Percentiles rank a stretch among this genome's conserved stretches.
phyloP scores from a whole-genome alignment of 1,140 invertebrate genomes.

The Chlorops oryzae region DNA sequence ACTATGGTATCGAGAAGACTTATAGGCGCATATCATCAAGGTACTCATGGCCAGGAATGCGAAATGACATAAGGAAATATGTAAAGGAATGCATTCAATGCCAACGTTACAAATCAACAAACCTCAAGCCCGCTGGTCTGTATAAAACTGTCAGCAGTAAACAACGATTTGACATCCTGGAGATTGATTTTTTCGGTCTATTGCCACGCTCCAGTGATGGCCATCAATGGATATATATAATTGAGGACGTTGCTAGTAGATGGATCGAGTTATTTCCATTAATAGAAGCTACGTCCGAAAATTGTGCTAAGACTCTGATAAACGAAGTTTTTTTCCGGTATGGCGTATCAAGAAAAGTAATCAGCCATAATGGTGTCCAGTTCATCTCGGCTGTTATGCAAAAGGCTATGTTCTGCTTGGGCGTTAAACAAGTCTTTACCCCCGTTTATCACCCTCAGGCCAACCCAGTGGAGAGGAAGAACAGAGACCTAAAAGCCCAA shows the following conservation, averaged over 20 bases:
- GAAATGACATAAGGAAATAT: constrained; percentile 23
- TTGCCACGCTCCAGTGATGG: constrained; percentile 14
- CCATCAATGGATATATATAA: constrained; percentile 33
- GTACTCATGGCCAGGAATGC: constrained; percentile 36
- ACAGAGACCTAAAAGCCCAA: constrained; percentile 42
- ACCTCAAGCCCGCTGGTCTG: constrained; percentile 28
- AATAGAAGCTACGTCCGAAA: constrained; percentile 29
- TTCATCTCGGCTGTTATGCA: constrained; percentile 9
- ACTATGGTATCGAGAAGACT: constrained; percentile 30
- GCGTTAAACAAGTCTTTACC: constrained; percentile 28
- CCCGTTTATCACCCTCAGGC: constrained; percentile 40
- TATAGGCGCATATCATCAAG: constrained; percentile 17
- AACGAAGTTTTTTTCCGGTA: constrained; percentile 14
- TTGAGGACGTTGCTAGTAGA: constrained; percentile 25
- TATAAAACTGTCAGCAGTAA: constrained; percentile 18
- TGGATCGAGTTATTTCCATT: constrained; percentile 36
- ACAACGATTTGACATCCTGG: constrained; percentile 27
- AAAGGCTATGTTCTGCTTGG: constrained; percentile 20
- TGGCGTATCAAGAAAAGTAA: constrained; percentile 10
- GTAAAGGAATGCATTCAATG: constrained; percentile 26
- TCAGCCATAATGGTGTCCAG: constrained; percentile 11
- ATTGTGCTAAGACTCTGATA: neutral
- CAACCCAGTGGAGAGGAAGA: constrained; percentile 41
- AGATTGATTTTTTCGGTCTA: constrained; percentile 30
- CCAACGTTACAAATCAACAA: constrained; percentile 30